Base-by-base conservation (phyloP, 2,888 invertebrate species). In the Tanypteryx hageni region DNA sequence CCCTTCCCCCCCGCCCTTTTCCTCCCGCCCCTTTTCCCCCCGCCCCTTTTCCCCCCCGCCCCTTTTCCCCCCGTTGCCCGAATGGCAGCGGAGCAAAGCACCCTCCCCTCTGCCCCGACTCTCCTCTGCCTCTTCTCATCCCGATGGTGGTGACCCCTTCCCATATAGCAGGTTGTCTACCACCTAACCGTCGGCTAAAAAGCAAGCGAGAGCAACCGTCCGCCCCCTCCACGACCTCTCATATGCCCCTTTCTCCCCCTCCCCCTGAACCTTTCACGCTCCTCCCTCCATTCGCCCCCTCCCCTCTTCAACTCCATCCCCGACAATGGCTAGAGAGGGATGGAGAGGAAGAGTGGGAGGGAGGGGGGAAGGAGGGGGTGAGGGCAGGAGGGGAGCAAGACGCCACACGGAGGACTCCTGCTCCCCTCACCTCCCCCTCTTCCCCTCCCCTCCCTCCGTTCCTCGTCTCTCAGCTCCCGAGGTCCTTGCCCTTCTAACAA, bases 401-500 rank as follows among this genome's bases (percentile, higher is more conserved):
- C 64, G 64, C 64, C 18, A 64, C 64, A 16, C 64, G 64, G 16
- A 18, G 64, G 64, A 16, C 64, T 64, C 18, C 64, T 7, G 1
- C 5, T 64, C 18, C 64, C 3, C 64, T 7, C 18, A 4, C 64
- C 64, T 1, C 64, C 64, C 2, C 16, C 16, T 2, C 2, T 64
- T 18, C 18, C 64, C 2, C 16, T 18, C 7, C 18, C 7, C 64
- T 64, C 64, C 5, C 64, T 64, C 64, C 5, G 64, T n/a, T n/a
- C n/a, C n/a, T n/a, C 56, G 44, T 31, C 44, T 44, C 31, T 8
- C 56, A 44, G 18, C 83, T 83, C 83, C 56, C 14, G 44, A 44
- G 83, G 44, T 83, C 83, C 83, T 83, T 83, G 44, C 83, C 56
- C 83, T 56, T 83, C 83, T 44, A 76, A 76, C 76, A 76, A 76